A percentile compares a stretch with the other conserved stretches of the same genome.
Conservation (phyloP, 1,140 invertebrate species). For the Cydia strobilella region DNA sequence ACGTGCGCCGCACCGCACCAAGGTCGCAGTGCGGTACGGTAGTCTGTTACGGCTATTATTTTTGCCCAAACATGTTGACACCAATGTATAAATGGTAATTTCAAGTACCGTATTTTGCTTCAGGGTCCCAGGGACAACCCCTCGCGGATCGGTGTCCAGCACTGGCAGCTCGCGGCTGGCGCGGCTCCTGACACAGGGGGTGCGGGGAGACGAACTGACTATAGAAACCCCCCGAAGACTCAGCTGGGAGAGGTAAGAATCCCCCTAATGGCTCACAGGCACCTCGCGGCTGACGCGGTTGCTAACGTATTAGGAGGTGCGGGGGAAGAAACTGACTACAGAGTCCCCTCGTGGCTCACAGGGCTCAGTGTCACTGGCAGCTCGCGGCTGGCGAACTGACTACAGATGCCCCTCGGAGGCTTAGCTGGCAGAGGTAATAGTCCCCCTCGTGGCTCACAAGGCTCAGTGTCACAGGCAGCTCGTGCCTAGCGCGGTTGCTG, state of each 20-base stretch:
- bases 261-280: too few relatives aligned
- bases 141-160: constrained; percentile 80
- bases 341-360: constrained; percentile 81
- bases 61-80: neutral
- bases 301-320: too few relatives aligned
- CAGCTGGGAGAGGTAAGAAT: constrained; percentile 89
- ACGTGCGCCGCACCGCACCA: too few relatives aligned
- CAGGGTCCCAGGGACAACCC: constrained; percentile 83
- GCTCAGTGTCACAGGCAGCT: constrained; percentile 72
- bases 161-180: constrained; percentile 82
- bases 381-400: constrained; percentile 81
- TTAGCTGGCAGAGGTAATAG: constrained; percentile 89
- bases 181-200: constrained; percentile 84
- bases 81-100: neutral
- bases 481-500: constrained; percentile 84
- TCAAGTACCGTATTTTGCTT: constrained; percentile 37
- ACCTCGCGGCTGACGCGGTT: too few relatives aligned
- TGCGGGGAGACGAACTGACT: constrained; percentile 63
- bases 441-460: constrained; percentile 76
- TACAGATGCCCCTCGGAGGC: constrained; percentile 82
- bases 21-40: too few relatives aligned
- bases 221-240: constrained; percentile 84
- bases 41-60: too few relatives aligned
- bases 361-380: constrained; percentile 79
- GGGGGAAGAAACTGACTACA: too few relatives aligned